phyloP scores from a whole-genome alignment of 2,797 vertebrate genomes.

The Microtus obscurus region DNA sequence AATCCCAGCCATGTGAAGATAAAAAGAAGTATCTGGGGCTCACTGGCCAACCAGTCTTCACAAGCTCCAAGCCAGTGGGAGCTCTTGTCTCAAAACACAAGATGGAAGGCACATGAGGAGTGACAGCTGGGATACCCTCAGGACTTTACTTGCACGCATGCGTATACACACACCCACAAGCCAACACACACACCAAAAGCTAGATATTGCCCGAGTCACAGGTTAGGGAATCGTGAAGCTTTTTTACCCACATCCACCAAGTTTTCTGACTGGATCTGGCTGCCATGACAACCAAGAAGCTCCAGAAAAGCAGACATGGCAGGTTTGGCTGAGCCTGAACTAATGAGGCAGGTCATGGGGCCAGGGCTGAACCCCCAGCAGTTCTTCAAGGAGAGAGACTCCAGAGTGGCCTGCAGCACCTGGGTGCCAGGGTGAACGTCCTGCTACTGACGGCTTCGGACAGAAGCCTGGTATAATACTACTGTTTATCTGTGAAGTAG shows the following conservation, averaged over 20 bases:
- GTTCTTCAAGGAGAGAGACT: slow-evolving; percentile 62
- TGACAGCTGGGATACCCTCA: neutral
- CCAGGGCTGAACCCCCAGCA: neutral
- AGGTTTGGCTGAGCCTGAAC: slow-evolving; percentile 33
- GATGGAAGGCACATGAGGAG: neutral
- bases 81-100: neutral
- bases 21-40: neutral
- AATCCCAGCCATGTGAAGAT: neutral
- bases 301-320: neutral
- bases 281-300: slow-evolving; percentile 39
- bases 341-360: slow-evolving; percentile 37
- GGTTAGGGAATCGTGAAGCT: slow-evolving; percentile 73
- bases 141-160: neutral
- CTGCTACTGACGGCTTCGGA: slow-evolving; percentile 95
- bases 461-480: slow-evolving; percentile 95
- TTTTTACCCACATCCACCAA: slow-evolving; percentile 78
- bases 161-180: neutral
- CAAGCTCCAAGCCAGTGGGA: neutral
- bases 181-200: neutral
- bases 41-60: neutral
- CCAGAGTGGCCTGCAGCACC: slow-evolving; percentile 77
- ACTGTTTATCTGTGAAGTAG: slow-evolving; percentile 94
- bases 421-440: slow-evolving; percentile 93
- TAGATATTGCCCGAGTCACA: slow-evolving; percentile 84
- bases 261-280: slow-evolving; percentile 75